phyloP scores from a whole-genome alignment of 2,797 vertebrate genomes.

The Lepidocolaptes lacrymiger region DNA sequence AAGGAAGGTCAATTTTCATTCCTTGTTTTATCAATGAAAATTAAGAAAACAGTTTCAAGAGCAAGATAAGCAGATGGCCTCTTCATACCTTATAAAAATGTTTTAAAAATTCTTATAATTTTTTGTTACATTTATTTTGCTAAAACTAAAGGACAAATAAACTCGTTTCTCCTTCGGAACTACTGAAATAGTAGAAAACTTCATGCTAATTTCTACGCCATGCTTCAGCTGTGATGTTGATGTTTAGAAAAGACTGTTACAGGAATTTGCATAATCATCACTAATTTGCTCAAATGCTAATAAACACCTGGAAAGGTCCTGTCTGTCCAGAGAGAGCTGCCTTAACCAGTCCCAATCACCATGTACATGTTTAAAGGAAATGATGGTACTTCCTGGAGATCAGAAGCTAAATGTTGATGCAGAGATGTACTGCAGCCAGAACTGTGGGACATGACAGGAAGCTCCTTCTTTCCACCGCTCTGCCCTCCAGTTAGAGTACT shows the following conservation, averaged over 20 bases:
- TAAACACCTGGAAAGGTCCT: not conserved
- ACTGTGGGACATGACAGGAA: not conserved
- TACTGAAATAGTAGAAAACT: not conserved
- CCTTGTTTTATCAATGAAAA: not conserved
- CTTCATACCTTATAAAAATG: not conserved
- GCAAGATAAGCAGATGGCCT: not conserved
- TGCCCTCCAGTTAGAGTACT: not conserved
- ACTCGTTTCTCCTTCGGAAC: not conserved
- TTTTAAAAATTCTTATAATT: not conserved
- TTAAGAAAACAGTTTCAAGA: not conserved
- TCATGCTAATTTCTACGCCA: not conserved
- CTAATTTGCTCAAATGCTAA: not conserved
- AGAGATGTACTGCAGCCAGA: not conserved
- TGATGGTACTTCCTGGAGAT: not conserved
- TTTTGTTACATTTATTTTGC: not conserved
- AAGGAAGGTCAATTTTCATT: not conserved
- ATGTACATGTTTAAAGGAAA: not conserved
- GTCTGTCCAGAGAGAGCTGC: not conserved
- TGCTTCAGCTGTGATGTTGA: not conserved
- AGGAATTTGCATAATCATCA: not conserved
- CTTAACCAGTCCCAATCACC: not conserved
- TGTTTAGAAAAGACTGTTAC: not conserved
- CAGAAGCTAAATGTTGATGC: not conserved
- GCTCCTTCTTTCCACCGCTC: not conserved
- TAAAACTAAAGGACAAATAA: not conserved